Base-by-base conservation (phyloP, 2,113 vertebrate genomes). In the Peucedramus taeniatus region DNA sequence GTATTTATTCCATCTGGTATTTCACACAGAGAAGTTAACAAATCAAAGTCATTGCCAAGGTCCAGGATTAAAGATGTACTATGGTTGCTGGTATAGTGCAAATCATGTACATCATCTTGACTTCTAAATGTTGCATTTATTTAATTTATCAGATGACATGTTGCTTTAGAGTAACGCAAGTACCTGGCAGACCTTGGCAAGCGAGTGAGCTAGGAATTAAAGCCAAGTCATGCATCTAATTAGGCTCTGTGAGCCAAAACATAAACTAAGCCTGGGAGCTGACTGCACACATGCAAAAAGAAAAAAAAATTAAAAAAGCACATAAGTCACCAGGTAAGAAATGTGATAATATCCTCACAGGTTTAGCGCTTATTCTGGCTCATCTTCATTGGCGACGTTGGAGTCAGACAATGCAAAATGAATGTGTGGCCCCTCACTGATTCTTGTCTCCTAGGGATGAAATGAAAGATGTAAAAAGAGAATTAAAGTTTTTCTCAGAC, bases 181-280 rank as follows among this genome's bases (percentile, higher is more conserved):
- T 91, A 96, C 95, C 97, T 98, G 97, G 96, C 93, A 97, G 94
- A 94, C 47, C 57, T 95, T 94, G 71, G 53, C 84, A 81, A 64
- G 90, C 14, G 18, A 93, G 81, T 68, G 71, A 95, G 39, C 57
- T 70, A 9, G n/a, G 74, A 91, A 88, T 83, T 87, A 92, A 87
- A 94, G 95, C 96, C 97, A 98, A 98, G 94, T 96, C 97, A 94
- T 91, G 93, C 90, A 82, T 96, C 89, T 95, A 92, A 90, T 88
- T 95, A 95, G 96, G 82, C 90, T 96, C 82, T 40, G 7, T 66
- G 76, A 60, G 90, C 95, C 95, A 97, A 96, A 96, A 87, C 65
- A 91, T 92, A 96, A 97, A 96, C 88, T 85, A 77, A 94, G 86
- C 81, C 87, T 89, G 66, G 77, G 60, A 96, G 89, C 92, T 96